These are phyloP conservation scores for Rhipidura dahli DNA, from an alignment of 2,113 vertebrate species.

Conservation along the genomic window DNA sequence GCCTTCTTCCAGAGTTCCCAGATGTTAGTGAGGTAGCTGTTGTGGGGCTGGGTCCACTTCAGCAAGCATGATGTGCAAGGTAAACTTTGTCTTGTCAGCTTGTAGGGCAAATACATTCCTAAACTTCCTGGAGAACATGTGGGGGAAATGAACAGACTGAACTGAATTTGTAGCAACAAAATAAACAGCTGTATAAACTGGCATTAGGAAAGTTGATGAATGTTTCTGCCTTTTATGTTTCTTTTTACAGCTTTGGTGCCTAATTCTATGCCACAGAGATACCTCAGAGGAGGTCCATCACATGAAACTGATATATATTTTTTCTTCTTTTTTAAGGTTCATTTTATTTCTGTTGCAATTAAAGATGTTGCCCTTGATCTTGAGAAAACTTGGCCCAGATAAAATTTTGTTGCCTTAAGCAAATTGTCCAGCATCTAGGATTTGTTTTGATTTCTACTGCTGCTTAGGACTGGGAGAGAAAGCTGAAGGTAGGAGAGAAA, in stretches of 20 bases:
- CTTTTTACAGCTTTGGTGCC: neutral
- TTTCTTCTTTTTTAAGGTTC: neutral
- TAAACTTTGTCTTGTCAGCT: neutral
- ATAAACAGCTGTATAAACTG: neutral
- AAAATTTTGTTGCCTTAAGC: neutral
- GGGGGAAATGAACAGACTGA: neutral
- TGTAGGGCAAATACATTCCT: neutral
- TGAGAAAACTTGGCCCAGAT: neutral
- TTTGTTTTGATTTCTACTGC: neutral
- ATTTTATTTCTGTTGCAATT: neutral
- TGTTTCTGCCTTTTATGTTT: neutral
- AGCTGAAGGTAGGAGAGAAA: neutral
- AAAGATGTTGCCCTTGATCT: neutral
- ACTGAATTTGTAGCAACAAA: neutral
- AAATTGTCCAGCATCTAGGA: neutral
- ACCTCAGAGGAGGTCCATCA: neutral
- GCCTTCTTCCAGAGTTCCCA: neutral
- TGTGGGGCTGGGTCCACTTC: neutral
- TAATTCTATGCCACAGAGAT: neutral
- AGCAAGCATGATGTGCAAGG: rapidly evolving
- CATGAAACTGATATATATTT: neutral
- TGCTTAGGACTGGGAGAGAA: neutral
- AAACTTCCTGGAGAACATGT: neutral
- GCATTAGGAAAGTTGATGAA: neutral
- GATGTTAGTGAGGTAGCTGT: neutral